These are phyloP conservation scores for Solen grandis DNA, from an alignment of 1,140 invertebrate species.

Conservation along the genomic window DNA sequence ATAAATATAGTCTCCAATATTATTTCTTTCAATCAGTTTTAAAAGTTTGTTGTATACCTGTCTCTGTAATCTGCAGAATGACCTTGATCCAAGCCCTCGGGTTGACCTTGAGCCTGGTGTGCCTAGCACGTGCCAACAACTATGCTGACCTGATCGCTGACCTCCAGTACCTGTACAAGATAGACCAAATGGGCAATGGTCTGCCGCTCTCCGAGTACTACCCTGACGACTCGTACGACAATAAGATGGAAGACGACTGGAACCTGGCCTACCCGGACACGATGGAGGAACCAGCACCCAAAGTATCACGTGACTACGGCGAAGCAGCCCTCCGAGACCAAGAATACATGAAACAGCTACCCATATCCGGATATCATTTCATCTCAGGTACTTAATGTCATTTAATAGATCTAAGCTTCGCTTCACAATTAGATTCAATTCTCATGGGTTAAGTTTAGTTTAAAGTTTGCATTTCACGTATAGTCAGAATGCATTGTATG, in stretches of 20 bases:
- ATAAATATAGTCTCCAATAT: too few species aligned
- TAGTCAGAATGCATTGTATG: too few species aligned
- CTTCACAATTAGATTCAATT: too few species aligned
- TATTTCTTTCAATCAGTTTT: too few species aligned
- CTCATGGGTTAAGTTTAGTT: too few species aligned
- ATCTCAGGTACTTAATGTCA: slow-evolving; percentile 33
- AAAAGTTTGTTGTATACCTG: too few species aligned
- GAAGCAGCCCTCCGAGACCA: slow-evolving; percentile 52
- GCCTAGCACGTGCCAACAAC: background rate
- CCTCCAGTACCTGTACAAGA: slow-evolving; percentile 44
- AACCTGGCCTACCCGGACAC: slow-evolving; percentile 26
- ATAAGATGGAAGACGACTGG: slow-evolving; percentile 32
- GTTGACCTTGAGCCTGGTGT: too few species aligned
- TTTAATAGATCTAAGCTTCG: background rate
- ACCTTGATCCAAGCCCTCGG: background rate
- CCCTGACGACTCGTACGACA: background rate
- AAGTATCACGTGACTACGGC: slow-evolving; percentile 50
- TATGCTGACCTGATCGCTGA: slow-evolving; percentile 28
- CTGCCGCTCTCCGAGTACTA: background rate
- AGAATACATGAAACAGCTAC: slow-evolving; percentile 54
- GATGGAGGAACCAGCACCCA: slow-evolving; percentile 19
- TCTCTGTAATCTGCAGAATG: too few species aligned
- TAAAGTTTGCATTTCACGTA: too few species aligned
- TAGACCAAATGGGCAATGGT: slow-evolving; percentile 21
- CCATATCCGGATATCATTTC: slow-evolving; percentile 55